Evolutionary conservation across 2,113 vertebrate species (phyloP), one percentile per base, ranked within the genome.

Genomic region (Morone chrysops): DNA sequence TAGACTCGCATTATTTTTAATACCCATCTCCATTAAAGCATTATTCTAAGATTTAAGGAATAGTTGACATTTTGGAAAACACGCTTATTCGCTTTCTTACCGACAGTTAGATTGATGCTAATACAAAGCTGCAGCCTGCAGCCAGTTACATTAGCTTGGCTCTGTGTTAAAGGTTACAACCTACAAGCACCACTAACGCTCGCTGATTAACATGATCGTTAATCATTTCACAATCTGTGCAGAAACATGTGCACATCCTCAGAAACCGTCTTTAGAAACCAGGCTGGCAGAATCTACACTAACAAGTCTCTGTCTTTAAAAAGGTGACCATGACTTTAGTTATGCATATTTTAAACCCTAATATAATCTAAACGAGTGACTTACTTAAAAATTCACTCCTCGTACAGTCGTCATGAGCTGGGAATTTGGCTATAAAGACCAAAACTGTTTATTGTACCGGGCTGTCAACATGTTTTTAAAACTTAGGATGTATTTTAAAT

Each of bases 31-130:
- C 16, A 59, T 74, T 47, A 43, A 59, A 40, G 4, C 17, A 14
- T 59, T 59, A 36, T 16, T 59, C 57, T 31, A 50, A 7, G 14
- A 63, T 51, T 56, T 8, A 16, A 57, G 45, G 69, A 87, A 53
- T 2, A 59, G 11, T 65, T 41, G 4, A 71, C 8, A 50, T 17
- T 51, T 67, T n/a, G 10, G 14, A 48, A 69, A 57, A 38, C 4
- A 8, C 0, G 9, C 22, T 56, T 7, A 40, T 75, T 57, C 13
- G 17, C 8, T 65, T 74, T 63, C 48, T 78, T 8, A 13, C 16
- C 0, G 6, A 54, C 16, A 53, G 45, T 53, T 18, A 50, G 31
- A 43, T n/a, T 0, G 20, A 36, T 40, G 22, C 3, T 8, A 65
- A 51, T 25, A 63, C 13, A 63, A 14, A 14, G 61, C 5, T 18